Evolutionary conservation across 2,113 vertebrate genomes (phyloP), one percentile per base, ranked within the genome.

Genomic region (Maccullochella peelii): DNA sequence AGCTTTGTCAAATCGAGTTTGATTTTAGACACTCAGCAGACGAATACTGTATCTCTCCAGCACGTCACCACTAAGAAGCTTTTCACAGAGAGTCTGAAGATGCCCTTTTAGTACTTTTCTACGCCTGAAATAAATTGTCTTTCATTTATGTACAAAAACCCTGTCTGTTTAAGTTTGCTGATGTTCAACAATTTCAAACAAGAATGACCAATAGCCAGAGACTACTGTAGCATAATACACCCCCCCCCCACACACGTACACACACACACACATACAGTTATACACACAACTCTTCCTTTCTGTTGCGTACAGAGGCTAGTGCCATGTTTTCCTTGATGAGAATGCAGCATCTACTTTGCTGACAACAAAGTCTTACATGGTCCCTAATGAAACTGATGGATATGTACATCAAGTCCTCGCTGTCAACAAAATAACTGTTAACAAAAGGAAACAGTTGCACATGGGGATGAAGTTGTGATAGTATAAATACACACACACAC

Each of bases 101-200:
- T 70, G 58, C n/a, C 58, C 69, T 76, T 70, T 63, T 8, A 36
- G 50, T 55, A 10, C 10, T 44, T 59, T 38, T 67, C 36, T 42
- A 1, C 11, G 0, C 30, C 49, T 74, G 49, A 68, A 79, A 75
- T 52, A 71, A 42, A 77, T 15, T 9, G 25, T 21, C 47, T 63
- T 63, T 76, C 42, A 71, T 69, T 44, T 30, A 80, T 73, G 33
- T 84, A 18, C 54, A 74, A 84, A 79, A 65, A 6, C 47, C 12
- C 23, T 65, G 23, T 75, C 82, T 74, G 71, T 65, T 84, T 67
- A 75, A 75, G 82, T 82, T 70, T 73, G 55, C 63, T 58, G 30
- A 78, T 82, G 62, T 65, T 77, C 42, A 73, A 50, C 70, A 21
- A 23, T 87, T 88, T 85, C 68, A 86, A 86, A 81, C 54, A 75